Conservation (phyloP, 2,888 invertebrate species). For the Psylliodes chrysocephalus region DNA sequence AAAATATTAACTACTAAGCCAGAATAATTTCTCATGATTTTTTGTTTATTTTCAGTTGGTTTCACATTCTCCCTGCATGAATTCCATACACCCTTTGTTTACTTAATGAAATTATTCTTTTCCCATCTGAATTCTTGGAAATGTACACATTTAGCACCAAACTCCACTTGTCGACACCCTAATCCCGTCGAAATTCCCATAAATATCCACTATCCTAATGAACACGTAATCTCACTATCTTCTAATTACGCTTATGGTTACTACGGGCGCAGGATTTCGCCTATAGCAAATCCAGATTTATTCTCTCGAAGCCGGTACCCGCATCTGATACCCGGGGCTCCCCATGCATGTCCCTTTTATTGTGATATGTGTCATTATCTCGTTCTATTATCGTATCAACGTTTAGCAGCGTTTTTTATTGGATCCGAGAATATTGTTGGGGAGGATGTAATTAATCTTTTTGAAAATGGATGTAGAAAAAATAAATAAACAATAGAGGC, state of each 20-base stretch:
- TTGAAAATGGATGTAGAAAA: too few relatives aligned
- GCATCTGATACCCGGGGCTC: conserved; percentile 46
- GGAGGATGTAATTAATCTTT: conserved; percentile 2
- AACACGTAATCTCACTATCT: conserved; percentile 59
- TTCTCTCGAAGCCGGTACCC: conserved; percentile 49
- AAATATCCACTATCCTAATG: conserved; percentile 59
- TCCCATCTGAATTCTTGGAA: conserved; percentile 6
- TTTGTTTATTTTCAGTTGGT: too few relatives aligned
- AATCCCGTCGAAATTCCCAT: conserved; percentile 55
- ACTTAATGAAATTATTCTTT: not conserved
- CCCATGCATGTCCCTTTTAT: conserved; percentile 26
- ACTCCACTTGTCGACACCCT: conserved; percentile 54
- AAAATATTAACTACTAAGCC: too few relatives aligned
- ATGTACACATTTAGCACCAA: conserved; percentile 39
- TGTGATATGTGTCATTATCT: conserved; percentile 30
- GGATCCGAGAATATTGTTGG: conserved; percentile 6
- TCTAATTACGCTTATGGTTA: conserved; percentile 57
- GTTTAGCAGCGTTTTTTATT: conserved; percentile 17
- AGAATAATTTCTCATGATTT: too few relatives aligned
- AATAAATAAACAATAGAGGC: too few relatives aligned
- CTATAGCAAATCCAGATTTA: conserved; percentile 52
- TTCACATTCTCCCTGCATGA: not conserved
- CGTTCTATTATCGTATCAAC: conserved; percentile 22
- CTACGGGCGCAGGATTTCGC: conserved; percentile 49
- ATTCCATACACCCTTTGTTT: not conserved